A percentile compares a stretch with the other conserved stretches of the same genome.
These are phyloP conservation scores for Lepus europaeus DNA, from an alignment of 2,113 vertebrate genomes.

Conservation along the genomic window DNA sequence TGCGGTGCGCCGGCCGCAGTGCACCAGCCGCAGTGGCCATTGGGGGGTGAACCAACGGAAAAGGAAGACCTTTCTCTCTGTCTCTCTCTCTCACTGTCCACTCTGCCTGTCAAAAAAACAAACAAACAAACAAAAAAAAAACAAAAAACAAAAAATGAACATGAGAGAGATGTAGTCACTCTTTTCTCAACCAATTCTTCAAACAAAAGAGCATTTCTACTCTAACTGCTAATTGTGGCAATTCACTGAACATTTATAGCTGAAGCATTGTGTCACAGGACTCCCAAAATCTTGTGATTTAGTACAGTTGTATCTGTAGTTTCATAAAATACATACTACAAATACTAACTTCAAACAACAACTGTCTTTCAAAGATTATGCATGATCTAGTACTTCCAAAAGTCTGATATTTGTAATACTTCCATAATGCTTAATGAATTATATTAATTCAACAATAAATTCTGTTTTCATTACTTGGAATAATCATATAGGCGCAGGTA, in stretches of 20 bases:
- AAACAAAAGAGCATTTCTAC: conserved; percentile 9
- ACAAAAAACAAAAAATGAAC: background rate
- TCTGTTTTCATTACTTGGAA: background rate
- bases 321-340: background rate
- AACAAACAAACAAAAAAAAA: too few relatives aligned
- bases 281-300: background rate
- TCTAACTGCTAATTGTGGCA: background rate
- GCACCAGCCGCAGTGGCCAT: too few relatives aligned
- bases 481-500: background rate
- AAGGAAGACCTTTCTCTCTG: too few relatives aligned
- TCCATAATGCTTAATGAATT: background rate
- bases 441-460: conserved; percentile 50
- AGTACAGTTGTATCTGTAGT: background rate
- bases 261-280: background rate
- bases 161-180: background rate
- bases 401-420: conserved; percentile 21
- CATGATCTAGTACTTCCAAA: background rate
- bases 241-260: background rate
- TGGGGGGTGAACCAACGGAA: too few relatives aligned
- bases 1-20: too few relatives aligned
- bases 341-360: conserved; percentile 54
- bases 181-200: conserved; percentile 13
- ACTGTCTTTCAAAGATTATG: conserved; percentile 36
- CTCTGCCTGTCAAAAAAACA: too few relatives aligned
- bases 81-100: too few relatives aligned